Base-by-base conservation (phyloP, 1,140 invertebrate species). In the Lysiphlebus fabarum region DNA sequence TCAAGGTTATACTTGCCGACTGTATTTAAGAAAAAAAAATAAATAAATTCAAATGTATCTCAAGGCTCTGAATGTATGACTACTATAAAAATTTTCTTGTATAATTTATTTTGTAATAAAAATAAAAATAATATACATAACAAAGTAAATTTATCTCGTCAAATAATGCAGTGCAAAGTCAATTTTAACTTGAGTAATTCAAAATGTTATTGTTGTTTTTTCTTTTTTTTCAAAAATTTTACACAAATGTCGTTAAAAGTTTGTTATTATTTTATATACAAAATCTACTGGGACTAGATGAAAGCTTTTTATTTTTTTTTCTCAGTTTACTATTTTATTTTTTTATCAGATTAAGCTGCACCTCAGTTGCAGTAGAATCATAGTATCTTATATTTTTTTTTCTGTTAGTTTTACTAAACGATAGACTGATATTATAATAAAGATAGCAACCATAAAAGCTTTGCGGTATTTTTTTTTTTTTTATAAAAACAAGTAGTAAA, bases 351-450 rank as follows among this genome's bases (percentile, higher is more conserved):
- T 51, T 51, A 34, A 51, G 41, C 37, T 47, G 8, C 47, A 9
- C 48, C 37, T 41, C 43, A 7, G 12, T 36, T 45, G 38, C 38
- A 11, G 1, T 1, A 40, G 38, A 36, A 37, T 11, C 8, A 2
- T 36, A n/a, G 49, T 51, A 50, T 56, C 53, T 49, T 36, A 26
- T 26, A n/a, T n/a, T n/a, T 38, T 44, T 6, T 14, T 49, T 12
- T 26, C 38, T 17, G 12, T 59, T 54, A 43, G 40, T 45, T 54
- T 37, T 47, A 47, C 57, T 62, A 62, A 56, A 61, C 45, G 59
- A 56, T 50, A 54, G 48, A 47, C 43, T 44, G 26, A 8, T 54
- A 59, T 63, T 57, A 63, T 63, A 60, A 63, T 60, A 58, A 63
- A 63, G 62, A 63, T 63, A 58, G 51, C 54, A 50, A 17, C 48